A percentile compares a stretch with the other conserved stretches of the same genome.
Conservation (phyloP, 2,113 vertebrate genomes). For the Chaetura pelagica region DNA sequence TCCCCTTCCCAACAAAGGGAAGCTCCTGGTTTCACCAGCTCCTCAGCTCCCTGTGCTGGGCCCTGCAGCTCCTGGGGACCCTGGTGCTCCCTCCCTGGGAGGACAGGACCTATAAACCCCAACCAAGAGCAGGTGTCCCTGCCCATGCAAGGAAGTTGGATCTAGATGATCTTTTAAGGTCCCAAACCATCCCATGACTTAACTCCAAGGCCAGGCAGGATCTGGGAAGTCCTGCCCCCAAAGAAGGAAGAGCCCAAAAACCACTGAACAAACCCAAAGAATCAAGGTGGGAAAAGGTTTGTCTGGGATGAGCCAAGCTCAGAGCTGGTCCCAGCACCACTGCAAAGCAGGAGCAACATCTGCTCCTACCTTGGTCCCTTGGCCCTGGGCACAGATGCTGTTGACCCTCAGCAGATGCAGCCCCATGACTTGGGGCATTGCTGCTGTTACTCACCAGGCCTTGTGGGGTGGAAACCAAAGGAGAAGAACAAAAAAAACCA, state of each 20-base stretch:
- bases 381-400: not conserved
- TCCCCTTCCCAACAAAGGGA: not conserved
- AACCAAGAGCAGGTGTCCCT: not conserved
- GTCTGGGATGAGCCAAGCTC: not conserved
- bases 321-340: not conserved
- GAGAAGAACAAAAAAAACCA: not conserved
- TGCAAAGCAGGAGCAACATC: not conserved
- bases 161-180: too few species aligned
- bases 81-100: not conserved
- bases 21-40: not conserved
- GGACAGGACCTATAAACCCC: accelerated
- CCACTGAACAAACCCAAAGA: not conserved
- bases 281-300: not conserved
- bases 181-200: too few species aligned
- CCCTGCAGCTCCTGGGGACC: not conserved
- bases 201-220: not conserved
- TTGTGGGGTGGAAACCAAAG: not conserved
- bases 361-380: not conserved
- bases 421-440: not conserved
- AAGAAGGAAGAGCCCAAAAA: not conserved
- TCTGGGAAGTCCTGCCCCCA: not conserved
- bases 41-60: not conserved
- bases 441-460: not conserved
- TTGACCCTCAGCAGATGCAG: not conserved
- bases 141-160: too few species aligned